These are phyloP conservation scores for Hippoglossus stenolepis DNA, from an alignment of 2,113 vertebrate species.

Conservation along the genomic window DNA sequence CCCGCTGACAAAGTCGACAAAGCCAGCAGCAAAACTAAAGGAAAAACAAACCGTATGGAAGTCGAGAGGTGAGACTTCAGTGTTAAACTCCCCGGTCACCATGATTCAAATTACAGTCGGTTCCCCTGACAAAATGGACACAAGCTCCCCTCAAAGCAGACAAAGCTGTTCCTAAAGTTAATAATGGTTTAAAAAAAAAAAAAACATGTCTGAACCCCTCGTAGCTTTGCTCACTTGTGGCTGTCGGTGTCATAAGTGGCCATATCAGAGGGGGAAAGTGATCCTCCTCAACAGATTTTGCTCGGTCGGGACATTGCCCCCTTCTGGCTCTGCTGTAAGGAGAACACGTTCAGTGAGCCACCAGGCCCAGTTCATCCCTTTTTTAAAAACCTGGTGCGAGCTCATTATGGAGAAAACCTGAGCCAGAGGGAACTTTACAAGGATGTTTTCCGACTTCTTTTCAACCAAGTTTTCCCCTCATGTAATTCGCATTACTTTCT, in stretches of 20 bases:
- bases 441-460: neutral
- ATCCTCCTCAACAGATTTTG: conserved; percentile 32
- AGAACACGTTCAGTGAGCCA: conserved; percentile 27
- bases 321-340: conserved; percentile 27
- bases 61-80: conserved; percentile 30
- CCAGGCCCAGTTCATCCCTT: too few relatives aligned
- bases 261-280: conserved; percentile 63
- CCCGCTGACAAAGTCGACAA: neutral
- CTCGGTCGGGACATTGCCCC: conserved; percentile 16
- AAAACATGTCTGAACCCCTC: conserved; percentile 17
- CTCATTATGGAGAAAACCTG: neutral
- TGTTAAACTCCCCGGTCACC: neutral
- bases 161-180: too few relatives aligned
- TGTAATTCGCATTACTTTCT: too few relatives aligned
- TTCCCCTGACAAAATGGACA: too few relatives aligned
- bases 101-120: too few relatives aligned
- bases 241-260: conserved; percentile 62
- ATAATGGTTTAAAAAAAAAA: too few relatives aligned
- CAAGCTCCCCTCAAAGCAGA: too few relatives aligned
- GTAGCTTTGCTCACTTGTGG: conserved; percentile 68
- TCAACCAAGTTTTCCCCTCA: too few relatives aligned
- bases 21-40: conserved; percentile 4
- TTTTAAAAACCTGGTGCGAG: too few relatives aligned
- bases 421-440: neutral
- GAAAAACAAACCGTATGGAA: conserved; percentile 9